These are phyloP conservation scores for Periophthalmus magnuspinnatus DNA, from an alignment of 2,797 vertebrate species.

Conservation along the genomic window DNA sequence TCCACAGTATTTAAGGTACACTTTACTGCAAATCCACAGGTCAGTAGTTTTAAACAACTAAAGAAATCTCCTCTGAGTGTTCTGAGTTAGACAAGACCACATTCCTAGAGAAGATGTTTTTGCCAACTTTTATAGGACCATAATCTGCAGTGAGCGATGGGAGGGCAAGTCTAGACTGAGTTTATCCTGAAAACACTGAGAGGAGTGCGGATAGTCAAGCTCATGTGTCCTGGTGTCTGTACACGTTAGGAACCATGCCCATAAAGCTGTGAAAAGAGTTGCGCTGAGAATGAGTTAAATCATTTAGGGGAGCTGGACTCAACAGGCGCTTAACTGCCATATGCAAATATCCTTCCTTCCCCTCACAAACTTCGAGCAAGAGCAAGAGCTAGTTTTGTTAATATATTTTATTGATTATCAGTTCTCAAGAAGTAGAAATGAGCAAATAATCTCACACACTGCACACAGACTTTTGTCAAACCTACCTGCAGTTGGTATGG, in stretches of 20 bases:
- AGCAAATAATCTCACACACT: too few relatives aligned
- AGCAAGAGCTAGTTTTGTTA: too few relatives aligned
- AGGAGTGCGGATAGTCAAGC: background rate
- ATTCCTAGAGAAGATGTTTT: background rate
- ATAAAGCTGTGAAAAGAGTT: background rate
- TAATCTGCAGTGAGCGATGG: background rate
- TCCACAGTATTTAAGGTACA: too few relatives aligned
- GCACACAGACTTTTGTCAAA: background rate
- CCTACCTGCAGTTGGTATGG: conserved; percentile 96
- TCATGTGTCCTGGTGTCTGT: background rate
- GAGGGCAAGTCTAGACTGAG: background rate
- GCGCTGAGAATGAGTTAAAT: background rate
- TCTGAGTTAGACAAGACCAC: background rate
- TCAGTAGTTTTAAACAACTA: background rate
- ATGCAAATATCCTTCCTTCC: too few relatives aligned
- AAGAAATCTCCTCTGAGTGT: background rate
- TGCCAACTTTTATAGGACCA: background rate
- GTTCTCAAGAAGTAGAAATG: too few relatives aligned
- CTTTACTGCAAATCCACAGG: too few relatives aligned
- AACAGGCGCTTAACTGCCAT: too few relatives aligned
- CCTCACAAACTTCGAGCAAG: too few relatives aligned
- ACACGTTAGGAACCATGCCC: background rate
- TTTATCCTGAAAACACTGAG: background rate
- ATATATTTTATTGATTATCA: too few relatives aligned
- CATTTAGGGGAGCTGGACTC: too few relatives aligned